Evolutionary conservation across 2,888 invertebrate species (phyloP).

Genomic region (Volucella bombylans): DNA sequence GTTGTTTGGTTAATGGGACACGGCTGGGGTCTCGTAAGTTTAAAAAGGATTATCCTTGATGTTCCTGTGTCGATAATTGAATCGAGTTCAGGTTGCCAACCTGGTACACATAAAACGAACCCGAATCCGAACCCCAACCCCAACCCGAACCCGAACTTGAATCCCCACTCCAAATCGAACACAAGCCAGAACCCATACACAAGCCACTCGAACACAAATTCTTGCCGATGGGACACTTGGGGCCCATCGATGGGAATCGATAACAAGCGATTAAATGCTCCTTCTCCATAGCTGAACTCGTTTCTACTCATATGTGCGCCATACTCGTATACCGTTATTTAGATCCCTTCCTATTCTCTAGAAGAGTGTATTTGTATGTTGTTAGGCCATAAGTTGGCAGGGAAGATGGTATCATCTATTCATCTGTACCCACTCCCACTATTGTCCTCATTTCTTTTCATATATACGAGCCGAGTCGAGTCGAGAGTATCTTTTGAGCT

Average conservation of each 20-base stretch:
- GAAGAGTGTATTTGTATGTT: neutral
- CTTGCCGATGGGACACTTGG: conserved; percentile 69
- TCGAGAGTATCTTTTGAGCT: conserved; percentile 2
- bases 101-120: conserved; percentile 22
- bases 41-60: conserved; percentile 69
- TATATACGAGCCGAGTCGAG: no score
- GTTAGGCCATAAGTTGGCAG: conserved; percentile 13
- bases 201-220: conserved; percentile 62
- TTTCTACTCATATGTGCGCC: conserved; percentile 4
- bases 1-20: conserved; percentile 64
- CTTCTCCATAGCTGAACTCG: conserved; percentile 42
- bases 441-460: conserved; percentile 48
- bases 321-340: neutral
- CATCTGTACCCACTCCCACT: neutral
- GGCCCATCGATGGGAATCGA: conserved; percentile 70
- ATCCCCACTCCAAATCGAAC: neutral
- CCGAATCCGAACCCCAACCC: neutral
- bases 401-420: neutral
- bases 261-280: conserved; percentile 67
- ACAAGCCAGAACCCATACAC: conserved; percentile 10
- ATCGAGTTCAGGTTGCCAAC: conserved; percentile 65
- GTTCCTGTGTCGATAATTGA: conserved; percentile 70
- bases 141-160: neutral
- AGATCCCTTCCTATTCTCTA: no score
- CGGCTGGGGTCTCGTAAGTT: conserved; percentile 65